Base-by-base conservation (phyloP, 2,888 invertebrate species). In the Apotomis turbidana region DNA sequence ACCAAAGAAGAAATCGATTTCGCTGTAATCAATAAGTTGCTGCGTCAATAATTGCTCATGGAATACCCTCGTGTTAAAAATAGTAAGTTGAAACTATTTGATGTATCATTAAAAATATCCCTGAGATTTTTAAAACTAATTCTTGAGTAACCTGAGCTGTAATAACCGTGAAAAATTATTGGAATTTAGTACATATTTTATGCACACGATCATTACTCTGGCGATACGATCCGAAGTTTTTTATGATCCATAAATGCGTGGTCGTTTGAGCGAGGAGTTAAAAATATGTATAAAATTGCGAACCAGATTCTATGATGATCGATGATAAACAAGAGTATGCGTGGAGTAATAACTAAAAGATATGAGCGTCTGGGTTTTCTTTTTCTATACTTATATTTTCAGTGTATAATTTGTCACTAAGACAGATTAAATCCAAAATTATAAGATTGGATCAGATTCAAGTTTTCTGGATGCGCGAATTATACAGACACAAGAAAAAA, bases 181-280 rank as follows among this genome's bases (percentile, higher is more conserved):
- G 27, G 46, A 27, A 9, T 57, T 57, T 13, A 66, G 55, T 27
- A 57, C 12, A 12, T 46, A 66, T 66, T 66, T 66, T 66, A 66
- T 66, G n/a, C 46, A 46, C 66, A 15, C 54, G 27, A 27, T 66
- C 66, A 27, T 66, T 46, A 66, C 55, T 57, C 46, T 57, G 55
- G 10, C 15, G 44, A 55, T 64, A 64, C 55, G 44, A 55, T 44
- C 55, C 64, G 55, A 64, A 55, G 64, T 55, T 66, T 27, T 66
- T 55, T 66, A 57, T 27, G 55, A 66, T 46, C 66, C 66, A 46
- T 66, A 57, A 66, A 66, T n/a, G 27, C 36, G 44, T 44, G 27
- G 55, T n/a, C 46, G 57, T 57, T 15, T 46, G 27, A 55, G 55
- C 44, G 55, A 27, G 44, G 27, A 13, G 27, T n/a, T 38, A 44